Evolutionary conservation across 1,140 invertebrate species (phyloP), one percentile per base, ranked within the genome.

Genomic region (Drosophila simulans): DNA sequence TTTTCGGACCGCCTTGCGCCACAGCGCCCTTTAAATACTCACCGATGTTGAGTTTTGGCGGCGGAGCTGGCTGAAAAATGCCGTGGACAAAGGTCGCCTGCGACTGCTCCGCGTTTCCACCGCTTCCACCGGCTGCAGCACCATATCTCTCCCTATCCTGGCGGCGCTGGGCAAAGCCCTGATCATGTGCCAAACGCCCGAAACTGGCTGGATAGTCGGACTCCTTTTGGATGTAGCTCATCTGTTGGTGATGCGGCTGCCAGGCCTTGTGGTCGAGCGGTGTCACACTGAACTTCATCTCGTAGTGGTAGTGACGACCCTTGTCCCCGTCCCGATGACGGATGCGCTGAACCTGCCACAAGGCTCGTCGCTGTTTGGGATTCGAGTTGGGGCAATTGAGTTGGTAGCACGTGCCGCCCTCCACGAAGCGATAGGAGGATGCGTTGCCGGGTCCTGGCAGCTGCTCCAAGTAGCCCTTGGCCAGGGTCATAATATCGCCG

Each of bases 271-370:
- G 4, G 15, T 52, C 62, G 60, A 90, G 39, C 5, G 94, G 94
- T 12, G 93, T 93, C 12, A 95, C 93, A 13, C 93, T 95, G 80
- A 94, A 95, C 74, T 94, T 94, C 64, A 95, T 91, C 81, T 95
- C 95, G 77, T 94, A 95, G 68, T 94, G 93, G 79, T 93, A 94
- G 92, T 11, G 84, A 84, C 55, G 92, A 15, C 85, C 77, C 35
- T 8, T 27, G 25, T 39, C 53, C 11, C 63, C 76, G 65, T 95
- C 94, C 58, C 94, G 93, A 91, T 95, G 94, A 42, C 94, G 85
- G 37, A 95, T 93, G 34, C 94, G 93, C 83, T 95, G 94, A 0
- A 95, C 94, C 3, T 94, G 94, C 95, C 95, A 95, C 55, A 94
- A 81, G 0, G 94, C 94, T 71, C 93, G 93, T 4, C 94, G 90